phyloP scores from a whole-genome alignment of 2,888 invertebrate species.

The Cremastinae sp. region DNA sequence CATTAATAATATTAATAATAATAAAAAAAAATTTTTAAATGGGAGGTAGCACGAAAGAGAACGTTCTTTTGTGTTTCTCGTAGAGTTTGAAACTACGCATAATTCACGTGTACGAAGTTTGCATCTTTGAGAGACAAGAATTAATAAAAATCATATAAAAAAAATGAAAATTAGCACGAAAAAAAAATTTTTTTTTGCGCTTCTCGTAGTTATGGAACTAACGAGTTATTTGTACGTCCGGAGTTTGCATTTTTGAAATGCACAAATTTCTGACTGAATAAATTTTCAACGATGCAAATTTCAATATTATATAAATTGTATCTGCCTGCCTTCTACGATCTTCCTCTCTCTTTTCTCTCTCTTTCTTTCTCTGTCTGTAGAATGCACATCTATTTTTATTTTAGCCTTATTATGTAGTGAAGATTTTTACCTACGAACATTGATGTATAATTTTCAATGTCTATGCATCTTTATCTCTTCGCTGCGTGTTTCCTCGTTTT shows the following conservation, averaged over 20 bases:
- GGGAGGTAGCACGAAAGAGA: slow-evolving; percentile 68
- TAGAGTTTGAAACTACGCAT: slow-evolving; percentile 2
- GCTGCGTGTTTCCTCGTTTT: too few relatives aligned
- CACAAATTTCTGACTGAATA: slow-evolving; percentile 6
- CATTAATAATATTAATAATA: slow-evolving; percentile 12
- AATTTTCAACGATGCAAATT: slow-evolving; percentile 24
- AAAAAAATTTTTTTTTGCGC: slow-evolving; percentile 36
- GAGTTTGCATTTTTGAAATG: not conserved
- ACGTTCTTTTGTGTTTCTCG: slow-evolving; percentile 43
- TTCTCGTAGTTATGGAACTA: slow-evolving; percentile 34
- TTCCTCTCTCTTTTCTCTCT: slow-evolving; percentile 51
- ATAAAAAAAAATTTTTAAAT: slow-evolving; percentile 15
- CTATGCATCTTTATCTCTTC: slow-evolving; percentile 57
- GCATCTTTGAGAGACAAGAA: not conserved
- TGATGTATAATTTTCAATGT: slow-evolving; percentile 35
- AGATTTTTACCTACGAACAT: slow-evolving; percentile 63
- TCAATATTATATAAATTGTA: slow-evolving; percentile 42
- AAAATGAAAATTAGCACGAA: too few relatives aligned
- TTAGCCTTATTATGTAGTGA: too few relatives aligned
- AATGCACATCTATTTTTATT: slow-evolving; percentile 13
- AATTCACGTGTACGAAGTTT: too few relatives aligned
- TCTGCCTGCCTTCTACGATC: slow-evolving; percentile 51
- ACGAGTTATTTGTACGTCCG: too few relatives aligned
- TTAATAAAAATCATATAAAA: not conserved
- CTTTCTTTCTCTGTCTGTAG: slow-evolving; percentile 57